Base-by-base conservation (phyloP, 30 jellyfish, hydroid and myxozoan genomes). In the Turritopsis rubra region DNA sequence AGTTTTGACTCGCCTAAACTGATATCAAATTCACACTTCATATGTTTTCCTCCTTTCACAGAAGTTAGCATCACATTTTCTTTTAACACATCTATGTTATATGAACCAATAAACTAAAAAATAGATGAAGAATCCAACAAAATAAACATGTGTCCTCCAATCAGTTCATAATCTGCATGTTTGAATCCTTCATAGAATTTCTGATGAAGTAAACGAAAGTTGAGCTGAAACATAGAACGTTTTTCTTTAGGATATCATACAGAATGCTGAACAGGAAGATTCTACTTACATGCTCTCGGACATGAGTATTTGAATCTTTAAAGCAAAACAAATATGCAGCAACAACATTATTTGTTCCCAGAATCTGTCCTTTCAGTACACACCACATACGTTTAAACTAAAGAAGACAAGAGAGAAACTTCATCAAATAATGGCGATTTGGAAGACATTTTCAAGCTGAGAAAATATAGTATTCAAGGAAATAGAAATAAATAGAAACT, bases 311-410 rank as follows among this genome's bases (percentile, higher is more conserved):
- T 0, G 31, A 17, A 22, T 20, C 31, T 72, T 72, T 72, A 72
- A 72, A 72, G 52, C 81, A 72, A 72, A 72, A 72, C 30, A 72
- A 72, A 72, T 16, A 72, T 22, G 81, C 81, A 18, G 23, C 22
- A 31, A 26, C 81, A 17, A 72, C 31, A 26, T 72, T 31, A 17
- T 31, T 52, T 26, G 60, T 22, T 31, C 60, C n/a, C 19, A 26
- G 31, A 72, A 72, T 20, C 30, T 72, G 31, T 16, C 81, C 81
- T 22, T 72, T 72, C 17, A 72, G 31, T 26, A 72, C 81, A 72
- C 31, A 72, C 81, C 81, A 72, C 31, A 26, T 18, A 26, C 31
- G 81, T 17, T 17, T 31, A 8, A 26, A 72, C 81, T 72, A 72
- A 1, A 72, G 22, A 22, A 13, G 60, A 41, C 13, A 41, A 5